Percentiles rank a stretch among this genome's conserved stretches.
Conservation (phyloP, 2,888 invertebrate genomes). For the Tenthredo notha region DNA sequence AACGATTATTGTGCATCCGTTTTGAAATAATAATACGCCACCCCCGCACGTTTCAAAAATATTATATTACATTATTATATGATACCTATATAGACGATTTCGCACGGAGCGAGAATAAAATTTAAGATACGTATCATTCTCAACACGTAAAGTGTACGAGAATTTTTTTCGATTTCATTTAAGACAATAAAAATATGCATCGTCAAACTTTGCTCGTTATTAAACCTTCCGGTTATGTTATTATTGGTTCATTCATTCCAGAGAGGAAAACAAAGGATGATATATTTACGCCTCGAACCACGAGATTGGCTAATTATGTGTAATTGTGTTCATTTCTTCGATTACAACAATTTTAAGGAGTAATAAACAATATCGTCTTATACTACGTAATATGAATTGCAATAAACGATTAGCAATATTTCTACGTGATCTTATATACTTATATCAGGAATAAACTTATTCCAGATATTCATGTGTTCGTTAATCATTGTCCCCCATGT, state of each 20-base stretch:
- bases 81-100: background rate
- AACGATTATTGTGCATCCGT: conserved; percentile 60
- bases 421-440: background rate
- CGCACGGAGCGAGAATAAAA: background rate
- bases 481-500: background rate
- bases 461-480: background rate
- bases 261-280: background rate
- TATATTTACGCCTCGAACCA: background rate
- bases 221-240: background rate
- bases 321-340: background rate
- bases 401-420: background rate
- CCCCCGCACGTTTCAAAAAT: conserved; percentile 61
- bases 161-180: background rate
- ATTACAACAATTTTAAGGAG: background rate
- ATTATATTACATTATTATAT: conserved; percentile 38
- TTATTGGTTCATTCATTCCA: background rate
- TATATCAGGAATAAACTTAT: background rate
- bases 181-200: background rate
- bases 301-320: background rate
- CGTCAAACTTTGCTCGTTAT: background rate
- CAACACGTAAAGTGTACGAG: background rate
- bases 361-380: background rate
- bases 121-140: background rate
- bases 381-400: background rate
- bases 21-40: conserved; percentile 55